phyloP scores from a whole-genome alignment of 2,888 invertebrate species.

The Epistrophella euchroma region DNA sequence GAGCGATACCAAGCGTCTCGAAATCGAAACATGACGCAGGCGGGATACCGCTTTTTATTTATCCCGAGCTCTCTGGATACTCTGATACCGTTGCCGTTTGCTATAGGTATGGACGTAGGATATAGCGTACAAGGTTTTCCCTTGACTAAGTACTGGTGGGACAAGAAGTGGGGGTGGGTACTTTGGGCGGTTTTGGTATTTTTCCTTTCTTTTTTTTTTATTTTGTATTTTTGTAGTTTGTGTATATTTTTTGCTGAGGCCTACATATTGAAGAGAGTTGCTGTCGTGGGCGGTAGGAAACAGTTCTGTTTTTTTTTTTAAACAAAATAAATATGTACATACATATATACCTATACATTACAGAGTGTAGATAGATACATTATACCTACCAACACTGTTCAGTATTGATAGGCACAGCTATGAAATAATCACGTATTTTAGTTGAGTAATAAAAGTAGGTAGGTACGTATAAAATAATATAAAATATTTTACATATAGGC shows the following conservation, averaged over 20 bases:
- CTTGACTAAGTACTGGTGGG: conserved; percentile 8
- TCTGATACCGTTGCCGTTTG: conserved; percentile 38
- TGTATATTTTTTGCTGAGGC: conserved; percentile 35
- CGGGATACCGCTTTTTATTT: conserved; percentile 71
- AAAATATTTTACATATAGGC: neutral
- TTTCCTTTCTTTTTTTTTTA: conserved; percentile 10
- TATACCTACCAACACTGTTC: conserved; percentile 6
- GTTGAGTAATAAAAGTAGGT: conserved; percentile 19
- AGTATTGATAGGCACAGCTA: conserved; percentile 14
- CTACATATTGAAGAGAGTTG: conserved; percentile 42
- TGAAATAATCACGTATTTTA: conserved; percentile 18
- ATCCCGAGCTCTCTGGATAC: conserved; percentile 38
- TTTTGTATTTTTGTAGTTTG: conserved; percentile 35
- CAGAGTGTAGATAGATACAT: neutral
- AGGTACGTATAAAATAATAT: neutral
- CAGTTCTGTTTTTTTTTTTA: conserved; percentile 10
- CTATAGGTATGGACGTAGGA: conserved; percentile 11
- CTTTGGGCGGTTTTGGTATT: conserved; percentile 37
- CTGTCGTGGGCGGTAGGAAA: conserved; percentile 37
- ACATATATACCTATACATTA: neutral
- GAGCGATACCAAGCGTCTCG: conserved; percentile 63
- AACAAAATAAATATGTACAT: conserved; percentile 14
- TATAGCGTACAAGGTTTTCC: conserved; percentile 32
- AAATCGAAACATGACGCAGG: conserved; percentile 69
- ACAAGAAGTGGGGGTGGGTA: conserved; percentile 27